phyloP scores from a whole-genome alignment of 2,113 vertebrate genomes.

The Catharus minimus region DNA sequence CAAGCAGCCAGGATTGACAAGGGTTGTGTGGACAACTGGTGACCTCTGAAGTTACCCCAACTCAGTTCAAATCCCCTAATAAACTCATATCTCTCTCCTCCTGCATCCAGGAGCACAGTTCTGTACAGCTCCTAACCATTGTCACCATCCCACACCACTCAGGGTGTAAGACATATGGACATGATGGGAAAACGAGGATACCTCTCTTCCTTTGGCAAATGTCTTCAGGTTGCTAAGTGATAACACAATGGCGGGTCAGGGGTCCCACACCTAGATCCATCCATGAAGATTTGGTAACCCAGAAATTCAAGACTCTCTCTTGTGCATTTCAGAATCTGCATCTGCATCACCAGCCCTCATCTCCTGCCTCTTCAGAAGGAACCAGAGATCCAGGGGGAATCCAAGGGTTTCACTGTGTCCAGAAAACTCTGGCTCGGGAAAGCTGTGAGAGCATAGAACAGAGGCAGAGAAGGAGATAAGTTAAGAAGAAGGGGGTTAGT shows the following conservation, averaged over 20 bases:
- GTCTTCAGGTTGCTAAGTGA: not conserved
- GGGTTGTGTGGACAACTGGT: not conserved
- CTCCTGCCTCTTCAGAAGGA: not conserved
- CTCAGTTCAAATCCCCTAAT: not conserved
- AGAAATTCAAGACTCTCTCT: not conserved
- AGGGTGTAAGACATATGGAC: not conserved
- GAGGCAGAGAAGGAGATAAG: not conserved
- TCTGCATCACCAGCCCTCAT: not conserved
- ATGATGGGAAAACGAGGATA: not conserved
- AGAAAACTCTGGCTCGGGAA: not conserved
- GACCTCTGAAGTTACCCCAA: not conserved
- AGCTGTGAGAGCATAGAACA: not conserved
- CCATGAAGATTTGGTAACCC: not conserved
- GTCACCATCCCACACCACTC: not conserved
- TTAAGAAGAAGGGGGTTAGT: not conserved
- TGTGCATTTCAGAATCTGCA: not conserved
- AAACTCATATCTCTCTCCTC: not conserved
- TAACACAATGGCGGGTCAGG: accelerated
- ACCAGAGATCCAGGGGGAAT: not conserved
- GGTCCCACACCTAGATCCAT: no score
- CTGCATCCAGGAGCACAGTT: not conserved
- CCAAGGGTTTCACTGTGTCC: not conserved
- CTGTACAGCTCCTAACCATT: not conserved
- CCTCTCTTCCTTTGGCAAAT: not conserved
- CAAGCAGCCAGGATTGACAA: not conserved